Base-by-base conservation (phyloP, 2,797 vertebrate genomes). In the Anolis apletophallus region DNA sequence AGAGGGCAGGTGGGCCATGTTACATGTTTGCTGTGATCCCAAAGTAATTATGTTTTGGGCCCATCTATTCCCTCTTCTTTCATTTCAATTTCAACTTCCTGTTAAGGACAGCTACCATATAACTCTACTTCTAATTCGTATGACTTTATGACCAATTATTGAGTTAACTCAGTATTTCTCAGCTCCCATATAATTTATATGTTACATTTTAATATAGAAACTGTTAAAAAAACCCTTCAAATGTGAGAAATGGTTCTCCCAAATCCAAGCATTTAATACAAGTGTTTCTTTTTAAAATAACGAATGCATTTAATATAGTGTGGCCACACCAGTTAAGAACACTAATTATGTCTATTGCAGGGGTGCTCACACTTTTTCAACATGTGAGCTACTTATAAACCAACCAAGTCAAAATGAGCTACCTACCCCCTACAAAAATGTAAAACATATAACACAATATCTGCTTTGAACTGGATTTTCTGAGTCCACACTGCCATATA, bases 141-240 rank as follows among this genome's bases (percentile, higher is more conserved):
- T 46, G 73, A 86, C 72, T 34, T 88, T 87, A 23, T 82, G 89
- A 87, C 0, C 13, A 40, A 29, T 67, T 50, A 10, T 21, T 71
- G 21, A n/a, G 50, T 50, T 64, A 71, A 71, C 12, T 69, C 50
- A 23, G 1, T n/a, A 64, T 29, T 34, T 82, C 67, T 82, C 32
- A 26, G 50, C 21, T 71, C 67, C 32, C 34, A 29, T 55, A 13
- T 52, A 71, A 26, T 26, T 54, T 71, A 19, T 29, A 55, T 12
- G 71, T 19, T 69, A 71, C 34, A 54, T 5, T 12, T 1, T 71
- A 13, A 55, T 23, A 69, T 72, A 74, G 0, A 8, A 88, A 29
- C 67, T 54, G 36, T 59, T 50, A 88, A 71, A 74, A 64, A 75
- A 84, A n/a, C n/a, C n/a, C 77, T 77, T 59, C 13, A 77, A 78